Base-by-base conservation (phyloP, 2,113 vertebrate genomes). In the Macquaria australasica region DNA sequence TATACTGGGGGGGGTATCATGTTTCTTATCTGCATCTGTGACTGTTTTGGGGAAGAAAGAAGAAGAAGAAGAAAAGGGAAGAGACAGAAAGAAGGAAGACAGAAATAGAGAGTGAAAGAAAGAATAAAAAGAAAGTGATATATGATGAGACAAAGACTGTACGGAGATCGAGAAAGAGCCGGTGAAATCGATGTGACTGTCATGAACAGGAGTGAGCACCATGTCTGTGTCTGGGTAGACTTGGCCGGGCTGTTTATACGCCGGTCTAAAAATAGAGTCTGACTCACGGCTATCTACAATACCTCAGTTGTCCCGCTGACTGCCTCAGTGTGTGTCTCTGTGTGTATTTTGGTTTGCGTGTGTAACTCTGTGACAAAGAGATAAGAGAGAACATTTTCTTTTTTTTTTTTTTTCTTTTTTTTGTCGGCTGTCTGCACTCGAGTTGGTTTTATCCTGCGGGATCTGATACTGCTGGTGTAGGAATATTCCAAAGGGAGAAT, bases 251-350 rank as follows among this genome's bases (percentile, higher is more conserved):
- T 92, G 91, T 92, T 93, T 93, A 91, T 93, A 87, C 66, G 81
- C 84, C 9, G 0, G 3, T 77, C 93, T 95, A 94, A 93, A 93
- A 94, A 94, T 95, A 95, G 93, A 85, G 6, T 75, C 84, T 94
- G 93, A 94, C 93, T 93, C 92, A 91, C 78, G 79, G 83, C 91
- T 94, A 91, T 87, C 93, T 93, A 94, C 92, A 94, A 94, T 94
- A 88, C 92, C 89, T 90, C 89, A 90, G 86, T 92, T 91, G 90
- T 93, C 87, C 88, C 50, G 50, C 75, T 80, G 79, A 79, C 90
- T 89, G 84, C 60, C 75, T 86, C 43, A 15, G 76, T 70, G 59
- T 80, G 89, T 63, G 73, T 83, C 11, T 62, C 2, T 68, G 56
- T 72, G 76, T 74, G 71, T 53, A 63, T 87, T 89, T 77, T 80